Percentiles rank a stretch among this genome's conserved stretches.
phyloP scores from a whole-genome alignment of 1,140 invertebrate genomes.

The Archivesica marissinica region DNA sequence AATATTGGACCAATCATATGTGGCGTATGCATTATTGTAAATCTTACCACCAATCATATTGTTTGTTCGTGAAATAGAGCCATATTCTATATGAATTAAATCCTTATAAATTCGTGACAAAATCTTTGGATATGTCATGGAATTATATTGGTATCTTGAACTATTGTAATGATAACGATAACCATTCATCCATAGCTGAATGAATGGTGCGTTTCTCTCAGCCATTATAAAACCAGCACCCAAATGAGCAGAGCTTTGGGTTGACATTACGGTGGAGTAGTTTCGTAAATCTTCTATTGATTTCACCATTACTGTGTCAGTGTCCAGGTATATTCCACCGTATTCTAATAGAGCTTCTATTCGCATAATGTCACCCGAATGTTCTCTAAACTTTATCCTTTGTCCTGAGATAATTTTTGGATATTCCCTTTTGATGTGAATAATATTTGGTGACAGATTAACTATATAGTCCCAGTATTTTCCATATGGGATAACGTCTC shows the following conservation, averaged over 20 bases:
- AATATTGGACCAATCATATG: neutral
- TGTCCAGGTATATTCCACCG: conserved; percentile 36
- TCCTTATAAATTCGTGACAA: neutral
- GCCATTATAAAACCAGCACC: conserved; percentile 19
- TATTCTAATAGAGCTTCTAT: conserved; percentile 31
- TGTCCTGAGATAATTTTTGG: conserved; percentile 3
- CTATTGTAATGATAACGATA: neutral
- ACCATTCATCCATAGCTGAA: neutral
- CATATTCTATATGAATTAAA: conserved; percentile 22
- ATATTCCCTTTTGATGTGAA: conserved; percentile 3
- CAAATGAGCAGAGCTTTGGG: neutral
- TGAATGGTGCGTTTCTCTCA: conserved; percentile 19
- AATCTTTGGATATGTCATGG: neutral
- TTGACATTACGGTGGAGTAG: conserved; percentile 8
- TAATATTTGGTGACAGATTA: conserved; percentile 12
- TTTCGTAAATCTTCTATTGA: neutral
- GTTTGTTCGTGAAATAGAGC: neutral
- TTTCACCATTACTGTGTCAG: neutral
- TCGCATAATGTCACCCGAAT: conserved; percentile 36
- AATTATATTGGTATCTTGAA: neutral
- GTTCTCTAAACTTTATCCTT: neutral
- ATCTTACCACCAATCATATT: neutral
- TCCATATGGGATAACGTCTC: conserved; percentile 16
- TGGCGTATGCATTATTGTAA: neutral
- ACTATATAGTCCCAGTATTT: conserved; percentile 33